Evolutionary conservation across 1,140 invertebrate species (phyloP), one percentile per base, ranked within the genome.

Genomic region (Colletes gigas): DNA sequence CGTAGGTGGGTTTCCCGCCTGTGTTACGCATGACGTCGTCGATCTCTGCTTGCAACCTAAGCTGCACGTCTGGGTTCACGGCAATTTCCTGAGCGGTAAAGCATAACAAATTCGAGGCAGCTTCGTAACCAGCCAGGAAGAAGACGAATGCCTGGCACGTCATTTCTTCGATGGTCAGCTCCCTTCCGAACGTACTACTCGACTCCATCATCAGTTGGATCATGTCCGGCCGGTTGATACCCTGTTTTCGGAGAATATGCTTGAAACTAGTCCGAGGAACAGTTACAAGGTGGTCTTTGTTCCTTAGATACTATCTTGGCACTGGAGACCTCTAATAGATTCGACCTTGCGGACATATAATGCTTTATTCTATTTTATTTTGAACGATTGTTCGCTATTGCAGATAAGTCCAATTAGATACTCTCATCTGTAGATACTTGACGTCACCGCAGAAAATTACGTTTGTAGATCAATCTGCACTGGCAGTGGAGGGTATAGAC

Each of bases 121-220:
- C 0, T 10, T 82, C 74, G 4, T 74, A 82, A 17, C 70, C 75
- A 8, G 57, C 83, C 0, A 82, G 0, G 54, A 84, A 82, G 44
- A 84, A 84, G 9, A 82, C 3, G 6, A 84, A 84, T 0, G 83
- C 83, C 12, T 84, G 74, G 0, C 65, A 57, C 3, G 80, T 82
- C 66, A 84, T 84, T 3, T 83, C 67, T 0, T 83, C 57, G 62
- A 81, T 81, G 9, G 57, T 59, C 3, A 81, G 44, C 0, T 0
- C 2, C 1, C n/a, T 9, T 6, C 67, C n/a, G 1, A n/a, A 44
- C 0, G 73, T 69, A 4, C 69, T 21, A 2, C 59, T 72, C 0
- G 60, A 12, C 7, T 84, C 70, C 70, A 84, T 82, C 83, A 84
- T 78, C 30, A 84, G 21, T 17, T 84, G 80, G n/a, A 84, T 82